Conservation (phyloP, 2,888 invertebrate genomes). For the Catocala nupta region DNA sequence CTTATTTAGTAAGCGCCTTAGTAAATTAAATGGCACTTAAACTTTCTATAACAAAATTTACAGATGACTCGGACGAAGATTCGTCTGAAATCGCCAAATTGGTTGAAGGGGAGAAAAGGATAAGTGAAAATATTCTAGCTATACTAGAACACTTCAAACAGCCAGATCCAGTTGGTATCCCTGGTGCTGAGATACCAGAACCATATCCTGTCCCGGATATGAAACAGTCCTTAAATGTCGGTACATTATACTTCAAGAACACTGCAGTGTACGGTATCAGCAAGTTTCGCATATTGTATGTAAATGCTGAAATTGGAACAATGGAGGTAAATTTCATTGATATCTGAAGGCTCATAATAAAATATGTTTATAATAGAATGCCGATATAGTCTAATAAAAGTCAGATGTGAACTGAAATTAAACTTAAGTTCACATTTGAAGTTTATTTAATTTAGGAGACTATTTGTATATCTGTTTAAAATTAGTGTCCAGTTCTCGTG, state of each 20-base stretch:
- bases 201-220: slow-evolving; percentile 93
- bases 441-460: too few species aligned
- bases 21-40: background rate
- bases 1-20: background rate
- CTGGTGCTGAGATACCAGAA: slow-evolving; percentile 92
- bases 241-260: slow-evolving; percentile 90
- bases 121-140: slow-evolving; percentile 90
- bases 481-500: too few species aligned
- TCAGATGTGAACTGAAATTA: too few species aligned
- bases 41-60: slow-evolving; percentile 8
- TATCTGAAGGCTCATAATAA: background rate
- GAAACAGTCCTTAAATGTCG: slow-evolving; percentile 90
- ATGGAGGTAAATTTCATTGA: slow-evolving; percentile 88
- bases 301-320: slow-evolving; percentile 90
- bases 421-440: too few species aligned
- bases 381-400: background rate
- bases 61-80: slow-evolving; percentile 55
- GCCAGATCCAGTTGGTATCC: slow-evolving; percentile 93
- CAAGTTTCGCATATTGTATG: slow-evolving; percentile 91
- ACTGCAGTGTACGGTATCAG: slow-evolving; percentile 92
- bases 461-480: too few species aligned
- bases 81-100: slow-evolving; percentile 49
- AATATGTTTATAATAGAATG: too few species aligned
- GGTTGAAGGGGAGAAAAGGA: slow-evolving; percentile 87
- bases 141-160: slow-evolving; percentile 93